Conservation (phyloP, 2,797 vertebrate species). For the Mormyrops attenuatus region DNA sequence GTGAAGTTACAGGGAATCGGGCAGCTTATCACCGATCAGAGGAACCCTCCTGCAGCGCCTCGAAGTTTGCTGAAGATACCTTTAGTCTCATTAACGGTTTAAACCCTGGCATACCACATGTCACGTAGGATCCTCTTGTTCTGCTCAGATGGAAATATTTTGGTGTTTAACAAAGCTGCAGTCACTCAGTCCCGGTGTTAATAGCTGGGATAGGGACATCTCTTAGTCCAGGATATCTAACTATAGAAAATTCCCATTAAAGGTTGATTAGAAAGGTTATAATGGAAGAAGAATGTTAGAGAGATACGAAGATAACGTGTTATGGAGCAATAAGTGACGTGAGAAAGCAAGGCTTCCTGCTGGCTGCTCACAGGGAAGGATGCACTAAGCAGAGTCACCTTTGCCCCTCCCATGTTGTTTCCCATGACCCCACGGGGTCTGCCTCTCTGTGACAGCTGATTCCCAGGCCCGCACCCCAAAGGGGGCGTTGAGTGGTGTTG, state of each 20-base stretch:
- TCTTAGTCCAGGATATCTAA: background rate
- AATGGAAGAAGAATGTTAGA: background rate
- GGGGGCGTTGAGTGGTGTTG: conserved; percentile 17
- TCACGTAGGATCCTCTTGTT: background rate
- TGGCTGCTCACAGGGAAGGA: conserved; percentile 30
- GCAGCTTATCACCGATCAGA: background rate
- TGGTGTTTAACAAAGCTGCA: background rate
- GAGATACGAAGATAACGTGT: background rate
- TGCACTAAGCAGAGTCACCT: conserved; percentile 51
- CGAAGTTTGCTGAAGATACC: background rate
- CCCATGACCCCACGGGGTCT: conserved; percentile 44
- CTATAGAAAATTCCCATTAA: background rate
- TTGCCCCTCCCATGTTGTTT: conserved; percentile 52
- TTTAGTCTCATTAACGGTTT: background rate
- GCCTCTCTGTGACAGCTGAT: conserved; percentile 59
- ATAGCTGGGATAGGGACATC: background rate
- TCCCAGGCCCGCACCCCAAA: conserved; percentile 56
- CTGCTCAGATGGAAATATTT: background rate
- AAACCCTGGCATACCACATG: background rate
- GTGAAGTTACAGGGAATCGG: conserved; percentile 32
- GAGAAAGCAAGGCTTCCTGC: conserved; percentile 17
- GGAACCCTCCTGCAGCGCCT: background rate
- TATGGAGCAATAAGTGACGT: background rate
- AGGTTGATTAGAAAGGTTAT: background rate
- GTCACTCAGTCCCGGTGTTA: background rate